Base-by-base conservation (phyloP, 1,140 invertebrate species). In the Nylanderia fulva region DNA sequence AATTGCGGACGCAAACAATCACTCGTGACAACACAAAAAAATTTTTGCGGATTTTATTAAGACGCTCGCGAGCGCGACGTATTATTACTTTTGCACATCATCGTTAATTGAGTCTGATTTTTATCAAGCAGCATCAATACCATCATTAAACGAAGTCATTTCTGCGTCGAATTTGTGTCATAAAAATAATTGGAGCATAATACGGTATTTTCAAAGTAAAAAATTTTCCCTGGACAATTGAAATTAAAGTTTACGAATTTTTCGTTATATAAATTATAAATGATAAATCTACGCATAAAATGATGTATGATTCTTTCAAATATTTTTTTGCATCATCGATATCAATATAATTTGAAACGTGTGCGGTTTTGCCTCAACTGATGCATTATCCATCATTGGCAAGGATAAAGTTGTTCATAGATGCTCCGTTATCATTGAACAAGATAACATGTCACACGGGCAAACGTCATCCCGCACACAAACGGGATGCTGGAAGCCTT, bases 51-150 rank as follows among this genome's bases (percentile, higher is more conserved):
- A 66, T 52, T 68, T 79, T 48, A 4, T 39, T 36, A 36, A 39
- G 9, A 24, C 11, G 11, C 74, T 13, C 42, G 39, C n/a, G 27
- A 39, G 8, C n/a, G n/a, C n/a, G n/a, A n/a, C n/a, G n/a, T n/a
- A 64, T 64, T 66, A 66, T 79, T 66, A 79, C 42, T 79, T 66
- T 58, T 79, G 8, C 39, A 15, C 15, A 27, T 27, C 27, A n/a
- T 52, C 33, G 45, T 39, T 68, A 79, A 79, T 79, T 54, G 56
- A 56, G 1, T 13, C 60, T 11, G 8, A 66, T 64, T 66, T 75
- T 66, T 45, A 74, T 60, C n/a, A 21, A 29, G 27, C 15, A 24
- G 7, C 9, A 33, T 4, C 33, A 18, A 8, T 29, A 48, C 4
- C n/a, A 18, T 18, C 39, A 15, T 42, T 42, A 6, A 7, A 7